These are phyloP conservation scores for honey bee (Apis mellifera) DNA, from an alignment of 1,140 invertebrate species.

Conservation along the genomic window DNA sequence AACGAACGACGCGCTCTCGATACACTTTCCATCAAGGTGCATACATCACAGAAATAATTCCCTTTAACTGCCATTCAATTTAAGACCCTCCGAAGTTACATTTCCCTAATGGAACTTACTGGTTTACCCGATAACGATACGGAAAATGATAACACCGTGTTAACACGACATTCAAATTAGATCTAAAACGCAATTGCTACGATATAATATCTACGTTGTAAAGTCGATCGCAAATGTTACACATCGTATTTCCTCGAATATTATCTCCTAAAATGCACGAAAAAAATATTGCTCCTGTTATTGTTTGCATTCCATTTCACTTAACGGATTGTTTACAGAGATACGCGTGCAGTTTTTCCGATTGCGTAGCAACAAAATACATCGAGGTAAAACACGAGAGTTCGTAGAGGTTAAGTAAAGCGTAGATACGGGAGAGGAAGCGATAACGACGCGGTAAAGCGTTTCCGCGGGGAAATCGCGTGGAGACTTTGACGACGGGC, in stretches of 20 bases:
- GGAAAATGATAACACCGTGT: not conserved
- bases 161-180: not conserved
- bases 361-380: too few species aligned
- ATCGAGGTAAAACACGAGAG: not conserved
- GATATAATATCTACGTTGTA: not conserved
- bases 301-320: conserved; percentile 12
- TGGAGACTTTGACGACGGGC: conserved; percentile 48
- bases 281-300: not conserved
- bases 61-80: conserved; percentile 43
- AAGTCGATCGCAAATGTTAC: not conserved
- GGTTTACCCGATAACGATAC: conserved; percentile 16
- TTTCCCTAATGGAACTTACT: conserved; percentile 40
- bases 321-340: not conserved
- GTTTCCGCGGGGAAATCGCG: conserved; percentile 30
- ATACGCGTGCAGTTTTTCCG: not conserved
- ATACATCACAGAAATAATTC: not conserved
- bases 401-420: not conserved
- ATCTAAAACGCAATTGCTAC: not conserved
- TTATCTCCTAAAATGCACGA: not conserved
- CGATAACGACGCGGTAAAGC: conserved; percentile 28
- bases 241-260: not conserved
- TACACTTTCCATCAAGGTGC: conserved; percentile 7
- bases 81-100: conserved; percentile 13
- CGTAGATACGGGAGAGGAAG: not conserved
- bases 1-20: not conserved